Conservation (phyloP, 1,140 invertebrate species). For the Euborellia annulipes region DNA sequence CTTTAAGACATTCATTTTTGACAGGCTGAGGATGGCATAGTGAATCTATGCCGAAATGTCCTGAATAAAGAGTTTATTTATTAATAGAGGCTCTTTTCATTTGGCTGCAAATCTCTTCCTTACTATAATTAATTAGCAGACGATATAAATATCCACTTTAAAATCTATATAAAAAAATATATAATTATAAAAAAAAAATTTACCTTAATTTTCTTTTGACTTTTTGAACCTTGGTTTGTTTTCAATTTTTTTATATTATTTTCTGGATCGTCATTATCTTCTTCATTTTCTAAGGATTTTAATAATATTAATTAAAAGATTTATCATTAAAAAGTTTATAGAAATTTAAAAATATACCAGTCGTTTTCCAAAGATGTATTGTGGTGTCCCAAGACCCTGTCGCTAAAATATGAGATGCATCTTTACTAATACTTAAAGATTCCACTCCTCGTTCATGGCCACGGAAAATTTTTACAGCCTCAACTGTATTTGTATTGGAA, state of each 20-base stretch:
- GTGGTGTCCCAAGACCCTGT: slow-evolving; percentile 75
- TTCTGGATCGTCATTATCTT: no score
- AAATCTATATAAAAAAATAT: no score
- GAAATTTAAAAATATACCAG: background rate
- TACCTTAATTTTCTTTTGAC: slow-evolving; percentile 1
- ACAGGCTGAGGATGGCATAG: no score
- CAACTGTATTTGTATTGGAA: slow-evolving; percentile 53
- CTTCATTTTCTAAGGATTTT: no score
- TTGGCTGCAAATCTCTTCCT: no score
- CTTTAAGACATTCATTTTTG: no score
- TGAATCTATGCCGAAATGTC: no score
- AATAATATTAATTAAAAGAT: no score
- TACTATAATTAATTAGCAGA: no score
- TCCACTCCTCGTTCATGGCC: slow-evolving; percentile 84
- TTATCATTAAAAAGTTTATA: background rate
- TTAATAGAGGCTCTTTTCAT: no score
- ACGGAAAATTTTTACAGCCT: slow-evolving; percentile 62
- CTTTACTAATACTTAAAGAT: slow-evolving; percentile 50
- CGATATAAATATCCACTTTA: no score
- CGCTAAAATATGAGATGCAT: slow-evolving; percentile 45
- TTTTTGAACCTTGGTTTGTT: slow-evolving; percentile 4
- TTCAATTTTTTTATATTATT: background rate
- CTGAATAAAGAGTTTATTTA: no score
- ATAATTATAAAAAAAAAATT: background rate
- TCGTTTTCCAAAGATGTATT: background rate